Evolutionary conservation across 1,140 invertebrate species (phyloP).

Genomic region (Drosophila punjabiensis): DNA sequence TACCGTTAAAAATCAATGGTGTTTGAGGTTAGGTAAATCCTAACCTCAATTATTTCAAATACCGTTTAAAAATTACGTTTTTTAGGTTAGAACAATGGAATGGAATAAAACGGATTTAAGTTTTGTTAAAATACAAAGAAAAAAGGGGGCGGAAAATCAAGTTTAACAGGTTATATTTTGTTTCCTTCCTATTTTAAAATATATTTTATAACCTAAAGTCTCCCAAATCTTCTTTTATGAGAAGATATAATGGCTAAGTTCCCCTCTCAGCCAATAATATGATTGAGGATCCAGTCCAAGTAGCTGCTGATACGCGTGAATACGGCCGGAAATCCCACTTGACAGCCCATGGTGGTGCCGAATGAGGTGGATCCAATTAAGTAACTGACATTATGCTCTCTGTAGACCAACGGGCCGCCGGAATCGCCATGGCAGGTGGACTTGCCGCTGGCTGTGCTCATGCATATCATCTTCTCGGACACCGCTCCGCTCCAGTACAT

Average conservation of each 20-base stretch:
- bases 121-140: no score
- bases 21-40: no score
- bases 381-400: slow-evolving; percentile 24
- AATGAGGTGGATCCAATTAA: slow-evolving; percentile 87
- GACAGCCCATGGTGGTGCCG: slow-evolving; percentile 85
- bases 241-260: not conserved
- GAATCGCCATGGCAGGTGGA: slow-evolving; percentile 69
- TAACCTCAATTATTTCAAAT: no score
- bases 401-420: slow-evolving; percentile 84
- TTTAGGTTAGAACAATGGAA: no score
- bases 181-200: not conserved
- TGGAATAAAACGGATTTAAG: no score
- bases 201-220: not conserved
- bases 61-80: no score
- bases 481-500: slow-evolving; percentile 61
- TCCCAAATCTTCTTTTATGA: not conserved
- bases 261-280: not conserved
- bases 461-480: slow-evolving; percentile 64
- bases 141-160: not conserved
- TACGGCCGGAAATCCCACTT: slow-evolving; percentile 85
- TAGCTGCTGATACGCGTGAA: slow-evolving; percentile 86
- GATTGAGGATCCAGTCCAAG: slow-evolving; percentile 85
- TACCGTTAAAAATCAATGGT: no score
- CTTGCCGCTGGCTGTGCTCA: slow-evolving; percentile 58
- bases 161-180: not conserved